Percentiles rank a stretch among this genome's conserved stretches.
phyloP scores from a whole-genome alignment of 2,888 invertebrate genomes.

The Platycnemis pennipes region DNA sequence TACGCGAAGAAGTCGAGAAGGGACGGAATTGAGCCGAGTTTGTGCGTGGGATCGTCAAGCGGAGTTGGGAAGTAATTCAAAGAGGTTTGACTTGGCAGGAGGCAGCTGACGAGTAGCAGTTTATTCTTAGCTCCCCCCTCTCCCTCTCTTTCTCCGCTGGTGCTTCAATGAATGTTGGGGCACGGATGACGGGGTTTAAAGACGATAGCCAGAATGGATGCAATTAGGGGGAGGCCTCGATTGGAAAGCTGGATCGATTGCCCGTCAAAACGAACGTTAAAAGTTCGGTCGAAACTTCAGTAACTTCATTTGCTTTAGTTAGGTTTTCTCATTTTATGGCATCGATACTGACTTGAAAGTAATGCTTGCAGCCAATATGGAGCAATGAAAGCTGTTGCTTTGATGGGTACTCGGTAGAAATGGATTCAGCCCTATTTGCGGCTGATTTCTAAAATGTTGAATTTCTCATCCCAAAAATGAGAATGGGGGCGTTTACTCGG shows the following conservation, averaged over 20 bases:
- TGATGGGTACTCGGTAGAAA: no score
- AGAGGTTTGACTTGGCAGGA: conserved; percentile 16
- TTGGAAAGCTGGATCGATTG: background rate
- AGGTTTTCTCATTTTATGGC: no score
- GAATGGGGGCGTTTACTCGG: no score
- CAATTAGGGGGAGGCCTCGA: background rate
- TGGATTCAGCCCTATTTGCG: no score
- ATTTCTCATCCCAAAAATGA: no score
- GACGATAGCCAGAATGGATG: background rate
- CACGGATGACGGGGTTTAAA: background rate
- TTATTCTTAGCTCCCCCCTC: background rate
- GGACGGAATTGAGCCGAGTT: background rate
- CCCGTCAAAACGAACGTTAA: background rate
- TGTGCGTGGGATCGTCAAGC: background rate
- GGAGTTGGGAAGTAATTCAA: conserved; percentile 8
- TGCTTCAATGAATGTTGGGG: background rate
- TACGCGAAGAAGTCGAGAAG: background rate
- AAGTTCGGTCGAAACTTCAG: no score
- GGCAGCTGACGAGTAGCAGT: conserved; percentile 28
- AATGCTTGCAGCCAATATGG: no score
- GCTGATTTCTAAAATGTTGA: no score
- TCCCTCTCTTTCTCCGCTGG: background rate
- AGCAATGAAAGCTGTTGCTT: no score
- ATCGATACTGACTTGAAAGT: no score
- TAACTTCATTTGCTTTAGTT: no score